Evolutionary conservation across 2,797 vertebrate genomes (phyloP), one percentile per base, ranked within the genome.

Genomic region (Pterois miles): DNA sequence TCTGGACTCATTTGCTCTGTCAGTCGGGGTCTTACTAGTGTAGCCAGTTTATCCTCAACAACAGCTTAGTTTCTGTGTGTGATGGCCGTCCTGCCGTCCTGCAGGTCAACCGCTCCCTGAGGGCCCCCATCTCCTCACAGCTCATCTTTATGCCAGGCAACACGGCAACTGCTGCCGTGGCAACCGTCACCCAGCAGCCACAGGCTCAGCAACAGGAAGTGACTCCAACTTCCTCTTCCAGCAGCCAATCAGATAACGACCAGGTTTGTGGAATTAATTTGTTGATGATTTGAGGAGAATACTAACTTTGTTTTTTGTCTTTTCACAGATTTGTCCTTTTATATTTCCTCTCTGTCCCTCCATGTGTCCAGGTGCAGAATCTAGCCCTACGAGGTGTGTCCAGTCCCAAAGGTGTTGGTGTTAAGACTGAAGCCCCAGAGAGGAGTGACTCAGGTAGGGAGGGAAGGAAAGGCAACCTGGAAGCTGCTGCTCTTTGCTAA

Each of bases 91-190:
- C 3, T 27, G 72, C 77, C 40, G 12, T 82, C 78, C 5, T 16
- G 40, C 89, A 96, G 95, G 95, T 96, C 53, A 96, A 96, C 89
- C 93, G 95, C 53, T 93, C 95, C 63, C 93, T 96, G 9, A 88
- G 95, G 71, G 94, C 98, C 52, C 98, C 98, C 86, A 96, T 99
- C 65, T 95, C 97, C 79, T 96, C 98, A 54, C 98, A 99, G 74
- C 97, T 99, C 90, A 99, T 99, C 94, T 97, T 99, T 84, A 99
- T 99, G 98, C 98, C 98, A 18, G 96, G 97, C 22, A 96, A 94
- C 92, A 96, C 97, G 0, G 95, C 98, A 78, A 96, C 97, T 1
- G 96, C 97, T 62, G 96, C 98, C 23, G 91, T 95, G 76, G 92
- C 95, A 59, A 93, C 94, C 0, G 93, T 95, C 52, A 64, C 94